Evolutionary conservation across 1,140 invertebrate genomes (phyloP).

Genomic region (Nilaparvata lugens): DNA sequence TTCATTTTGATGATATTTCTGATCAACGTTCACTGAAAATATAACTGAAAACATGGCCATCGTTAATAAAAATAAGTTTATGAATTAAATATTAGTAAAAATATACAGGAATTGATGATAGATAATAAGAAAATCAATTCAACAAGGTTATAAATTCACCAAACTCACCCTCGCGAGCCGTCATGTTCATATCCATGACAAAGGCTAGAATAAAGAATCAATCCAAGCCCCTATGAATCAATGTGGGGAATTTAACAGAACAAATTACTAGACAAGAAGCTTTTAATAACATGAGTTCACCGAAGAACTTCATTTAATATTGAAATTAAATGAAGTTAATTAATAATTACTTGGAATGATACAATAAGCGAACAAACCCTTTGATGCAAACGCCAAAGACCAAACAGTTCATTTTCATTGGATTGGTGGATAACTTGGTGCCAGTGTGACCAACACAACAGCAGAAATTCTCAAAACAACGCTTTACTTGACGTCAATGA

Average conservation of each 20-base stretch:
- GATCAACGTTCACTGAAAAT: too few species aligned
- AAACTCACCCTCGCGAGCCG: constrained; percentile 2
- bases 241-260: neutral
- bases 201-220: neutral
- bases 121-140: neutral
- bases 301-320: neutral
- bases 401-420: too few species aligned
- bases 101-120: too few species aligned
- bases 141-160: neutral
- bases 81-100: too few species aligned
- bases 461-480: too few species aligned
- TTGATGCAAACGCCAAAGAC: neutral
- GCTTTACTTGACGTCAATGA: too few species aligned
- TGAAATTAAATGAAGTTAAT: neutral
- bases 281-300: neutral
- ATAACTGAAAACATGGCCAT: too few species aligned
- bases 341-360: neutral
- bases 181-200: constrained; percentile 6
- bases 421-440: too few species aligned
- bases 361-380: constrained; percentile 1
- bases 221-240: neutral
- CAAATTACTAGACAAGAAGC: neutral
- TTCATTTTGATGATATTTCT: too few species aligned
- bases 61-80: too few species aligned
- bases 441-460: too few species aligned